Evolutionary conservation across 2,113 vertebrate species (phyloP), one percentile per base, ranked within the genome.

Genomic region (Clarias gariepinus): DNA sequence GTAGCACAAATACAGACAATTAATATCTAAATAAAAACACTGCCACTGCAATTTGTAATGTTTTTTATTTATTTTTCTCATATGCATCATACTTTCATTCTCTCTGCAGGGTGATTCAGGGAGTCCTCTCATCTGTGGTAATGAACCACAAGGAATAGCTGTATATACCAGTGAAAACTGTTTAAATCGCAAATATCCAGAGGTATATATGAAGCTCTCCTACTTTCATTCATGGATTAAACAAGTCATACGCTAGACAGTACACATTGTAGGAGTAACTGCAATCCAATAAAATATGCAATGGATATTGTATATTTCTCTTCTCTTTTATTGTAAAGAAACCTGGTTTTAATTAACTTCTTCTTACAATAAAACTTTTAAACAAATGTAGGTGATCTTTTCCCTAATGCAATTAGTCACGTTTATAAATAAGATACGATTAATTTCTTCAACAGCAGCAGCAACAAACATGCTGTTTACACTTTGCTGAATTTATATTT

Each of bases 51-150:
- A 41, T 41, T 41, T 41, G 3, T 41, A 41, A 41, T 41, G 41
- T 6, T 41, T 41, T 6, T 41, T 41, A 41, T 41, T 6, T 41
- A 41, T 28, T 9, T 41, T 6, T 41, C 3, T 53, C 11, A 13
- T 8, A 23, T 55, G 63, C 47, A 41, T 7, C 53, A 23, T 23
- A 76, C 23, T 19, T 19, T 81, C 63, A 58, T 30, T 87, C 30
- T 81, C 36, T 82, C 63, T 80, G 3, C 74, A 91, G 90, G 89
- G 89, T 63, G 90, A 91, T 77, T 90, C 89, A 64, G 90, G 90
- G 8, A 85, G 89, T 84, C 90, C 90, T 55, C 81, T 90, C 3
- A 4, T 91, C 19, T 91, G 90, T 81, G 23, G 87, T 0, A 78
- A 74, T 23, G 13, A 41, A 78, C 21, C 81, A 86, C 21, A 77